These are phyloP conservation scores for Oxystoma pomonae DNA, from an alignment of 2,888 invertebrate genomes.

Conservation along the genomic window DNA sequence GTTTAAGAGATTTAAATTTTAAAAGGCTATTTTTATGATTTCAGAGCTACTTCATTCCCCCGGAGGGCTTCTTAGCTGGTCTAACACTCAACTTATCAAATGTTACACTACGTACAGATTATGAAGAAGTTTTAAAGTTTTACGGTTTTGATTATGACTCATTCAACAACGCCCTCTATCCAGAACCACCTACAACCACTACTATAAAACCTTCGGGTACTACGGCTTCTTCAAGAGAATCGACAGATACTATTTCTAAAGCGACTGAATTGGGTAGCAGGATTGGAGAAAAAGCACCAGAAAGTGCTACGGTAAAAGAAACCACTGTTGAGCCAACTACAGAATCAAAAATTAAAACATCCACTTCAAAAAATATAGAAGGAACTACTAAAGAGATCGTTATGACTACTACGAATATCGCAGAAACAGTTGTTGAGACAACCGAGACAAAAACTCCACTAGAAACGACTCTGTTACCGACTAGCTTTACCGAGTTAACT, in stretches of 20 bases:
- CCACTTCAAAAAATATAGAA: slow-evolving; percentile 13
- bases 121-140: slow-evolving; percentile 68
- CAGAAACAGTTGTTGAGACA: too few species aligned
- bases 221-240: slow-evolving; percentile 5
- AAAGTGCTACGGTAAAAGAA: slow-evolving; percentile 2
- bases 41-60: slow-evolving; percentile 79
- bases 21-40: too few species aligned
- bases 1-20: too few species aligned
- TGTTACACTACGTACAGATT: slow-evolving; percentile 69
- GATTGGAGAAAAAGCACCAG: slow-evolving; percentile 18
- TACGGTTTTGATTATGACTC: slow-evolving; percentile 75
- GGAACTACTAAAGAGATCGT: slow-evolving; percentile 14
- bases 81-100: slow-evolving; percentile 75
- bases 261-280: slow-evolving; percentile 1
- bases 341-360: slow-evolving; percentile 9
- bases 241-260: slow-evolving; percentile 12
- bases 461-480: not conserved
- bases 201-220: slow-evolving; percentile 17
- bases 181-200: slow-evolving; percentile 36
- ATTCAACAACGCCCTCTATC: slow-evolving; percentile 43
- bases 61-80: slow-evolving; percentile 78
- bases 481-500: not conserved
- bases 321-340: slow-evolving; percentile 26
- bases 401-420: too few species aligned
- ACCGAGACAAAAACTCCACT: too few species aligned